Evolutionary conservation across 2,888 invertebrate species (phyloP).

Genomic region (Gisinianus flammeolus): DNA sequence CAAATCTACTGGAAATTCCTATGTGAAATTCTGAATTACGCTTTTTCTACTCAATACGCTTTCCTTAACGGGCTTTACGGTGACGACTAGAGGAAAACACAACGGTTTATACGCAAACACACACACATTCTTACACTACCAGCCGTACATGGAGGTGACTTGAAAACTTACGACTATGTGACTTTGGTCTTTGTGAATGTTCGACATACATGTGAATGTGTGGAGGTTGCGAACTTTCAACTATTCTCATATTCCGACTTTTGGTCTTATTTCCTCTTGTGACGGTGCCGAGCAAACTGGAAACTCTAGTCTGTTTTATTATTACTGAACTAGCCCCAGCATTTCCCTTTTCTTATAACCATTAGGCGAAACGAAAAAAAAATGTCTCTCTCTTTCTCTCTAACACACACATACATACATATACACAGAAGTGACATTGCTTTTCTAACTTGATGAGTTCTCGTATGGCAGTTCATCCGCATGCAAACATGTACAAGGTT

Average conservation of each 20-base stretch:
- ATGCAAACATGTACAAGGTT: no score
- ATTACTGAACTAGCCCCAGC: background rate
- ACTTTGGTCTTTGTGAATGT: background rate
- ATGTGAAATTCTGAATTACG: background rate
- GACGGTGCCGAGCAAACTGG: background rate
- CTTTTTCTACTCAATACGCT: background rate
- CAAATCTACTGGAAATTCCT: background rate
- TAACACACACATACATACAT: background rate
- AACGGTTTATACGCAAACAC: no score
- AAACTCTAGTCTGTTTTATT: background rate
- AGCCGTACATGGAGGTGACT: background rate
- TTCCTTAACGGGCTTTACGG: no score
- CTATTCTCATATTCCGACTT: background rate
- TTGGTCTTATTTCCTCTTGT: background rate
- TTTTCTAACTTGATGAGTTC: background rate
- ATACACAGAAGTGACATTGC: background rate
- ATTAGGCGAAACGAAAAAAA: background rate
- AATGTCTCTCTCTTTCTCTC: no score
- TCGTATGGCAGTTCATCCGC: no score
- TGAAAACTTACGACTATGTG: background rate
- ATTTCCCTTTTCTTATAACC: background rate
- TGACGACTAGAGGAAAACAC: no score
- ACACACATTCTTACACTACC: background rate
- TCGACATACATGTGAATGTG: conserved; percentile 3
- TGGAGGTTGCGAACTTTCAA: background rate